phyloP scores from a whole-genome alignment of 1,140 invertebrate species.

The Nasonia giraulti region DNA sequence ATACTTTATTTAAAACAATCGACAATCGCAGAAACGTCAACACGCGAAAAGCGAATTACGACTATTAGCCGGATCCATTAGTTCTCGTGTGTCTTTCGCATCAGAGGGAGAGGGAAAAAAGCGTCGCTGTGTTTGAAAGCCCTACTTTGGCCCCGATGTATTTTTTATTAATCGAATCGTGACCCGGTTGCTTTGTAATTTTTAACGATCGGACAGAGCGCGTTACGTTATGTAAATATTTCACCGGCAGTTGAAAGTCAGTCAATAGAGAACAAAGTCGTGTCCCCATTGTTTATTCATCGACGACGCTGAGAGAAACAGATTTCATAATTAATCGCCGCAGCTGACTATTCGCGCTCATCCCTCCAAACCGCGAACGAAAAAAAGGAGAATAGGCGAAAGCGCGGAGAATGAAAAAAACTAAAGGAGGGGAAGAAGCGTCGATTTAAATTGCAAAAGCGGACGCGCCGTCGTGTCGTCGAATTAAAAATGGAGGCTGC shows the following conservation, averaged over 20 bases:
- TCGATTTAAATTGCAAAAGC: slow-evolving; percentile 28
- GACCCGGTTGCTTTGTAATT: too few species aligned
- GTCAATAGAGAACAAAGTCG: too few species aligned
- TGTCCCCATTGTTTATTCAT: background rate
- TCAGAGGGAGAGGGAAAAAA: too few species aligned
- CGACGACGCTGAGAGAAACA: background rate
- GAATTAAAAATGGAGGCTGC: slow-evolving; percentile 22
- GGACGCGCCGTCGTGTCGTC: background rate
- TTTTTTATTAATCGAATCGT: background rate
- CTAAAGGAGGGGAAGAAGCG: background rate
- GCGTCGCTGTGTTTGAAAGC: too few species aligned
- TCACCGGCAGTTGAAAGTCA: too few species aligned
- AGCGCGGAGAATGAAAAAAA: background rate
- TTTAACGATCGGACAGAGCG: too few species aligned
- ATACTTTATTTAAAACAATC: background rate
- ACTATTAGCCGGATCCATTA: too few species aligned
- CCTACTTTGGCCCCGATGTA: too few species aligned
- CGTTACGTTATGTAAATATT: too few species aligned
- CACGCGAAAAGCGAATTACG: too few species aligned
- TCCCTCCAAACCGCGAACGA: background rate
- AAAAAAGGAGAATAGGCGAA: background rate
- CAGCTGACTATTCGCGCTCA: background rate
- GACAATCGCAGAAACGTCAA: background rate
- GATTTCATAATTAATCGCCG: background rate
- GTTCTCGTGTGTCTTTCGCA: too few species aligned